Evolutionary conservation across 2,888 invertebrate genomes (phyloP), one percentile per base, ranked within the genome.

Genomic region (Linhomoeus sp.): DNA sequence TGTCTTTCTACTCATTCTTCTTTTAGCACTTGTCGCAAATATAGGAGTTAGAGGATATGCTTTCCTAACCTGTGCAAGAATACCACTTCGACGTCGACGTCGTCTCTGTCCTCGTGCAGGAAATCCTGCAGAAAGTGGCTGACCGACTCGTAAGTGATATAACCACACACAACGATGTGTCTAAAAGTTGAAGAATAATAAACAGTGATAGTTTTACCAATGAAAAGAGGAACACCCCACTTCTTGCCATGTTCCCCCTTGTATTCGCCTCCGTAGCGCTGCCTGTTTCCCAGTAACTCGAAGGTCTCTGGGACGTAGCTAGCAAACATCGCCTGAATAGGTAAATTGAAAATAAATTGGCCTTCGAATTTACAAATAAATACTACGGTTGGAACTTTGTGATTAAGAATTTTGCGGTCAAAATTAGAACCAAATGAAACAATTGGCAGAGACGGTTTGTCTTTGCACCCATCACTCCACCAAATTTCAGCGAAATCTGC

Each of bases 241-340:
- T 88, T 87, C 83, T 88, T 88, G 77, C 92, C 92, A 77, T 87
- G 84, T 79, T 94, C 94, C 77, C 92, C 90, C 81, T 77, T 87
- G 81, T 90, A 94, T 73, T 85, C 82, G 76, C 94, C 94, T 76
- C 88, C 88, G 78, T 92, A 94, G 78, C 92, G 90, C 78, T 88
- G 84, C 73, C 92, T 81, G 77, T 88, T 87, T 75, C 92, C 90
- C 73, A 94, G 83, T 76, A 94, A 81, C 77, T 94, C 92, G 73
- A 87, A 88, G 77, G 97, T 92, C 81, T 97, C 94, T 73, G 94
- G 94, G 75, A 97, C 88, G 81, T 90, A 92, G 79, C 88, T 90
- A 77, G 94, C 92, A 81, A 97, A 97, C 81, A 94, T 88, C 77
- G 94, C 94, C 90, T 92, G 38, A 38, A 38, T 7, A 7, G 2